These are phyloP conservation scores for Chaunax sp. DNA, from an alignment of 2,797 vertebrate genomes.

Conservation along the genomic window DNA sequence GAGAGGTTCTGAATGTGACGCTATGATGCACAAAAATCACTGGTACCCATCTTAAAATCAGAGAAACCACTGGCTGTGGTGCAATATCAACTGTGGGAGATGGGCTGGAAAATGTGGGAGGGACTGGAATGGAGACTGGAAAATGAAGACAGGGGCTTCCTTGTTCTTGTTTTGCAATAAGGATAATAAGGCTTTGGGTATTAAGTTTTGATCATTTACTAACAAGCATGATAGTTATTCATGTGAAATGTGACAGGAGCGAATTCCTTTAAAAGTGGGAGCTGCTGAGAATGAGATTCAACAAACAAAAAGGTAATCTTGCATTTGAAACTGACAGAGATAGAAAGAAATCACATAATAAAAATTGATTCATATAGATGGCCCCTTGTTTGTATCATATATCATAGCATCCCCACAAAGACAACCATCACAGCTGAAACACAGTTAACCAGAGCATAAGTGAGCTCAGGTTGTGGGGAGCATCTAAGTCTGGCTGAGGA, in stretches of 20 bases:
- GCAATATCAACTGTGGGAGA: slow-evolving; percentile 44
- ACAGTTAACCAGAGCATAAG: background rate
- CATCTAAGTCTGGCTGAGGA: slow-evolving; percentile 17
- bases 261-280: background rate
- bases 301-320: too few species aligned
- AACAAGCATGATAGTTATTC: background rate
- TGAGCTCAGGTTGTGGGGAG: slow-evolving; percentile 12
- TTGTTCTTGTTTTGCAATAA: slow-evolving; percentile 11
- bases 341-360: too few species aligned
- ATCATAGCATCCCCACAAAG: background rate
- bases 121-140: slow-evolving; percentile 33
- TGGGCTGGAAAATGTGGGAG: slow-evolving; percentile 45
- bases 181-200: background rate
- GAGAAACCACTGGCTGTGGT: slow-evolving; percentile 40
- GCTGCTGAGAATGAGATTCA: background rate
- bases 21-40: slow-evolving; percentile 36
- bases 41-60: slow-evolving; percentile 29
- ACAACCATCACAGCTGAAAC: slow-evolving; percentile 6
- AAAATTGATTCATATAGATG: too few species aligned
- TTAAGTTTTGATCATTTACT: background rate
- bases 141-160: slow-evolving; percentile 13
- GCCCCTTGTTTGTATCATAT: too few species aligned
- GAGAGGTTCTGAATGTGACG: slow-evolving; percentile 30
- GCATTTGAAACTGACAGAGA: too few species aligned
- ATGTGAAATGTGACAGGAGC: background rate